These are phyloP conservation scores for Pseudorhombus dupliciocellatus DNA, from an alignment of 2,113 vertebrate genomes.

Conservation along the genomic window DNA sequence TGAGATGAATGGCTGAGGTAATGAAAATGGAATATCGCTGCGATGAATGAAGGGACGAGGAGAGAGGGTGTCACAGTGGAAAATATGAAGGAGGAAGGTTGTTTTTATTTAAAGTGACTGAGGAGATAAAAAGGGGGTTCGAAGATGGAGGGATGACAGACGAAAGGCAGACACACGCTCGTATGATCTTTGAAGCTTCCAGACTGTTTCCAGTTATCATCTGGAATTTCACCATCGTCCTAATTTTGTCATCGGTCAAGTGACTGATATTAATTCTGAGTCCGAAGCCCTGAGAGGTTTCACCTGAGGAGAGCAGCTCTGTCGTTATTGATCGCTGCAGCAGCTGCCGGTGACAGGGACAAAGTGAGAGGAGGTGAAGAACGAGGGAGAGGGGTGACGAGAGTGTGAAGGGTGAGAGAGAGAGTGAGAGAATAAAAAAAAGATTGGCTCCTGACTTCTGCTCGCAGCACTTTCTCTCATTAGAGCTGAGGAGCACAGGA, in stretches of 20 bases:
- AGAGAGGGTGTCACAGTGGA: background rate
- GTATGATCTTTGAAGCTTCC: too few species aligned
- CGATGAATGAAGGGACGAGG: constrained; percentile 4
- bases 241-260: background rate
- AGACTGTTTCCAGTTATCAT: too few species aligned
- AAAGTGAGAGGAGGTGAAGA: background rate
- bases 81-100: background rate
- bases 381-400: background rate
- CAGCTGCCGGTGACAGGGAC: background rate
- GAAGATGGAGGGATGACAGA: too few species aligned
- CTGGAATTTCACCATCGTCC: too few species aligned
- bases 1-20: too few species aligned
- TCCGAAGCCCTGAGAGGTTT: background rate
- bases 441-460: constrained; percentile 41
- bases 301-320: background rate
- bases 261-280: background rate
- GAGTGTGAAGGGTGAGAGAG: background rate
- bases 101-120: too few species aligned
- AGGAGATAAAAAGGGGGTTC: background rate
- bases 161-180: too few species aligned
- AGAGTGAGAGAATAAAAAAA: constrained; percentile 8
- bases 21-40: background rate
- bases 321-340: background rate
- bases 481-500: constrained; percentile 14
- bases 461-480: constrained; percentile 46